Evolutionary conservation across 1,140 invertebrate genomes (phyloP).

Genomic region (Episyrphus balteatus): DNA sequence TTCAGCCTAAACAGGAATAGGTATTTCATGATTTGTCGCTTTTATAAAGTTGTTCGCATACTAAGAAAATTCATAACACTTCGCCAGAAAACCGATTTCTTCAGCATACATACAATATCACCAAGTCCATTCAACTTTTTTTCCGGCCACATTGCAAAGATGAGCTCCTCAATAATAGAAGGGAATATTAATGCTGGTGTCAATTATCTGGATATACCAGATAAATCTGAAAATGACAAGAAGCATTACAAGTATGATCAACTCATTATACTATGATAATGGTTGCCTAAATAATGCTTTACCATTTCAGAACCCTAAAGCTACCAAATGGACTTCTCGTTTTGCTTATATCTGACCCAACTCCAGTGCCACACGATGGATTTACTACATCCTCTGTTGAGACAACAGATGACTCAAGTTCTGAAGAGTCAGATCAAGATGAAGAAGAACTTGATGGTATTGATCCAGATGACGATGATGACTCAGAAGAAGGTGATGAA

Average conservation of each 20-base stretch:
- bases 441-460: slow-evolving; percentile 18
- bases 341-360: slow-evolving; percentile 51
- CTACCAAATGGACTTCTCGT: slow-evolving; percentile 57
- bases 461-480: slow-evolving; percentile 35
- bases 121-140: too few species aligned
- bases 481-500: slow-evolving; percentile 29
- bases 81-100: too few species aligned
- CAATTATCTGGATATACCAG: slow-evolving; percentile 36
- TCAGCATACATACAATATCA: too few species aligned
- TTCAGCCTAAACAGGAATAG: too few species aligned
- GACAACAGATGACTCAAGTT: slow-evolving; percentile 8
- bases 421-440: slow-evolving; percentile 6
- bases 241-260: slow-evolving; percentile 42
- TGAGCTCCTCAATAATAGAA: too few species aligned
- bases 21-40: too few species aligned
- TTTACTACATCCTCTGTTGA: slow-evolving; percentile 19
- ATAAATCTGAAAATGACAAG: slow-evolving; percentile 47
- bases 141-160: too few species aligned
- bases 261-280: slow-evolving; percentile 3
- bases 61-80: too few species aligned
- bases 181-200: background rate
- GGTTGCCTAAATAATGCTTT: slow-evolving; percentile 1
- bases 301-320: slow-evolving; percentile 45
- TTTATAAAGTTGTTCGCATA: too few species aligned
- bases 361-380: slow-evolving; percentile 23